Conservation (phyloP, 2,113 vertebrate genomes). For the Todiramphus saurophagus region DNA sequence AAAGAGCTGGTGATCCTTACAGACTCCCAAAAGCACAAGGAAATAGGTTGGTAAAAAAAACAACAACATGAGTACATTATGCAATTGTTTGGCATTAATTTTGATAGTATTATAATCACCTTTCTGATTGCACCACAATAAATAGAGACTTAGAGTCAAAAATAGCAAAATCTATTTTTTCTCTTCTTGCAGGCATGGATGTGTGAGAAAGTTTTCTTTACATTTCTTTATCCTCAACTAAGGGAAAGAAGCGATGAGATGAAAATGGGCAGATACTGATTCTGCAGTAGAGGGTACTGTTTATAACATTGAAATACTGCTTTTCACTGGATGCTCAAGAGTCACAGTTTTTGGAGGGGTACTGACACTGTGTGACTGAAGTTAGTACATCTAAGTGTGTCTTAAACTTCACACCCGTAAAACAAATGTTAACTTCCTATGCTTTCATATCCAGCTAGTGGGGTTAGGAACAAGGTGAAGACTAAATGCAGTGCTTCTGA, state of each 20-base stretch:
- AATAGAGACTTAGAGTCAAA: slow-evolving; percentile 31
- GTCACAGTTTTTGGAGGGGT: not conserved
- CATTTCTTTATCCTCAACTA: not conserved
- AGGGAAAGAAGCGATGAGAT: not conserved
- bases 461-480: not conserved
- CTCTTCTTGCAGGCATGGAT: not conserved
- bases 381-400: not conserved
- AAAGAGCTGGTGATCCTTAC: not conserved
- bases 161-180: slow-evolving; percentile 28
- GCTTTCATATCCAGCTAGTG: not conserved
- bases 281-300: not conserved
- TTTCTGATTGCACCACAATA: slow-evolving; percentile 55
- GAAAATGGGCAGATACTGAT: not conserved
- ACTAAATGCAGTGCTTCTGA: not conserved
- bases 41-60: not conserved
- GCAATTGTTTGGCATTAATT: slow-evolving; percentile 51
- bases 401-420: not conserved
- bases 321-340: not conserved
- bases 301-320: not conserved
- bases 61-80: slow-evolving; percentile 3
- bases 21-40: not conserved
- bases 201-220: not conserved
- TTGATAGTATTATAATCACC: slow-evolving; percentile 42
- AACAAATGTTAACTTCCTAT: not conserved
- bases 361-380: not conserved